Evolutionary conservation across 2,113 vertebrate genomes (phyloP).

Genomic region (Sardina pilchardus): DNA sequence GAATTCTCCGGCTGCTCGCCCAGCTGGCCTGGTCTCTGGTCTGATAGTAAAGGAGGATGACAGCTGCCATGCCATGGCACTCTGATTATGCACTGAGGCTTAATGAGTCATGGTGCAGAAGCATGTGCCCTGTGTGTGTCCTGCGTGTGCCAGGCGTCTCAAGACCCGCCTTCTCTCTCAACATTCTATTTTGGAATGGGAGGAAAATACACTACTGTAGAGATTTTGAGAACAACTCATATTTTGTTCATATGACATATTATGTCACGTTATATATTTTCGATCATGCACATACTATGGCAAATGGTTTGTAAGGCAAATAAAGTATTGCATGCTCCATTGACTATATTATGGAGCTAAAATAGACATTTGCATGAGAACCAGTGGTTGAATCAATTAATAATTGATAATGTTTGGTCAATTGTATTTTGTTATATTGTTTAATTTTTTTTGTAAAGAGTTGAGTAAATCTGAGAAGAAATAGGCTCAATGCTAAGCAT

Average conservation of each 20-base stretch:
- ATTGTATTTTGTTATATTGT: neutral
- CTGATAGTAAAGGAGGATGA: neutral
- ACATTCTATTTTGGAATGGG: neutral
- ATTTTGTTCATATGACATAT: neutral
- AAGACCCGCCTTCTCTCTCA: neutral
- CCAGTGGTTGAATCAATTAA: too few species aligned
- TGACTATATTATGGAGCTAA: neutral
- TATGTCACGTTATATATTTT: neutral
- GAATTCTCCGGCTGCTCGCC: neutral
- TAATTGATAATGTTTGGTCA: neutral
- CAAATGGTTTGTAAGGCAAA: neutral
- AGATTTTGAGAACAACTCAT: neutral
- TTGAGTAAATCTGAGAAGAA: neutral
- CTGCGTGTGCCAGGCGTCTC: neutral
- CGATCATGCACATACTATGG: neutral
- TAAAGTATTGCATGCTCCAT: neutral
- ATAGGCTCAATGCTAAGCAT: neutral
- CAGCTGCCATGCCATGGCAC: constrained; percentile 1
- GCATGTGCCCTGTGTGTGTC: neutral
- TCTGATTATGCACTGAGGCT: constrained; percentile 7
- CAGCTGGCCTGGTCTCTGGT: neutral
- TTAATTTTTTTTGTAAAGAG: neutral
- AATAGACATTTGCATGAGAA: neutral
- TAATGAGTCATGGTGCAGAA: constrained; percentile 1
- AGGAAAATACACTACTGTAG: neutral